Percentiles rank a stretch among this genome's conserved stretches.
Conservation (phyloP, 2,888 invertebrate genomes). For the Oegoconia quadripuncta region DNA sequence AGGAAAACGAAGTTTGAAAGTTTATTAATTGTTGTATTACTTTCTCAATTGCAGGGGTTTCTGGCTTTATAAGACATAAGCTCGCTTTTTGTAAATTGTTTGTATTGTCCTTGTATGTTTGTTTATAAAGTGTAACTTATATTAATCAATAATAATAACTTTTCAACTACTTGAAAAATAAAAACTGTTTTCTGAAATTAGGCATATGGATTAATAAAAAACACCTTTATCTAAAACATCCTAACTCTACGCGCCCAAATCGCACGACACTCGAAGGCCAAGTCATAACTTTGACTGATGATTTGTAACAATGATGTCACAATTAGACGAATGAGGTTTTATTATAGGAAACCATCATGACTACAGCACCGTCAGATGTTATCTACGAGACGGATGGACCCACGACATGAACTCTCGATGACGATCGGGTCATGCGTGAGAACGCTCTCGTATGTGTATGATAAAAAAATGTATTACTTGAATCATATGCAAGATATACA, state of each 20-base stretch:
- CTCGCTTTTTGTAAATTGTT: no score
- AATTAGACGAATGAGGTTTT: conserved; percentile 50
- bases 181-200: no score
- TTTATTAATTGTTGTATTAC: no score
- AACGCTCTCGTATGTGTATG: background rate
- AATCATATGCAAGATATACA: no score
- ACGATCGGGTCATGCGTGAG: conserved; percentile 9
- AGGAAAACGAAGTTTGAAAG: no score
- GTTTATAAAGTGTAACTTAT: no score
- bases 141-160: no score
- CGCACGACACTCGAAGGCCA: conserved; percentile 42
- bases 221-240: background rate
- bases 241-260: conserved; percentile 13
- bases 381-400: conserved; percentile 40
- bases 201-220: background rate
- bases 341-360: conserved; percentile 31
- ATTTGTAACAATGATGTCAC: conserved; percentile 71
- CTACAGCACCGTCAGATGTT: conserved; percentile 44
- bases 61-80: no score
- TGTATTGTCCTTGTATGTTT: no score
- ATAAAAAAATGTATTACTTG: background rate
- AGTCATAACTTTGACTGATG: conserved; percentile 53
- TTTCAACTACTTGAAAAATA: no score
- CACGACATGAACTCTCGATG: conserved; percentile 26
- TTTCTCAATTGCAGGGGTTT: no score